phyloP scores from a whole-genome alignment of 2,113 vertebrate genomes.

The Melanerpes aurifrons region DNA sequence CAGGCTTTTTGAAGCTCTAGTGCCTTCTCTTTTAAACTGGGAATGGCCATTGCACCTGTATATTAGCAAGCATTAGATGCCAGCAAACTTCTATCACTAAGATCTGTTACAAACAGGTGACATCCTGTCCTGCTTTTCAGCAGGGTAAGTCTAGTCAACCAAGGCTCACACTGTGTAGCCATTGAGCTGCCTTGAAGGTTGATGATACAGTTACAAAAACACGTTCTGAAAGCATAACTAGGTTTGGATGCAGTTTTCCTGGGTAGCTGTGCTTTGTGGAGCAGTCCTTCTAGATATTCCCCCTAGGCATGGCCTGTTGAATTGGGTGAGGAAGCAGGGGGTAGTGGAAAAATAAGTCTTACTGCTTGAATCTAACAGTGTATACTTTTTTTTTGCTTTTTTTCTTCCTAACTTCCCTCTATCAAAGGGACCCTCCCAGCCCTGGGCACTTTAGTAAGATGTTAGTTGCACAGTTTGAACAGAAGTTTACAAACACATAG shows the following conservation, averaged over 20 bases:
- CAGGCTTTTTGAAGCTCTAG: not conserved
- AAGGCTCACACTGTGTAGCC: not conserved
- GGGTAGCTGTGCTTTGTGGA: not conserved
- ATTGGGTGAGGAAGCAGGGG: not conserved
- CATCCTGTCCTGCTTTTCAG: not conserved
- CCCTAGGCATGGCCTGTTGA: not conserved
- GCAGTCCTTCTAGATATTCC: not conserved
- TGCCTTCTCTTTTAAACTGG: not conserved
- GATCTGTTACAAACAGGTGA: not conserved
- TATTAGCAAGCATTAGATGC: slow-evolving; percentile 1
- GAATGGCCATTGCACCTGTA: not conserved
- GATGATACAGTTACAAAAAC: not conserved
- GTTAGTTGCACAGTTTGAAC: slow-evolving; percentile 36
- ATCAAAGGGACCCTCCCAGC: not conserved
- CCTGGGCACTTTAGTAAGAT: slow-evolving; percentile 51
- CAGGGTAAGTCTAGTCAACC: not conserved
- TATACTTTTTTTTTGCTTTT: slow-evolving; percentile 6
- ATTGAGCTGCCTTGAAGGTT: not conserved
- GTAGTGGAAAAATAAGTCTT: not conserved
- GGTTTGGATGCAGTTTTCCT: not conserved
- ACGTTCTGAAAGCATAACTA: not conserved
- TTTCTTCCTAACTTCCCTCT: not conserved
- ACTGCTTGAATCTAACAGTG: not conserved
- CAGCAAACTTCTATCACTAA: not conserved
- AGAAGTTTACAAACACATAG: slow-evolving; percentile 55